Evolutionary conservation across 2,797 vertebrate genomes (phyloP).

Genomic region (Hemitrygon akajei): DNA sequence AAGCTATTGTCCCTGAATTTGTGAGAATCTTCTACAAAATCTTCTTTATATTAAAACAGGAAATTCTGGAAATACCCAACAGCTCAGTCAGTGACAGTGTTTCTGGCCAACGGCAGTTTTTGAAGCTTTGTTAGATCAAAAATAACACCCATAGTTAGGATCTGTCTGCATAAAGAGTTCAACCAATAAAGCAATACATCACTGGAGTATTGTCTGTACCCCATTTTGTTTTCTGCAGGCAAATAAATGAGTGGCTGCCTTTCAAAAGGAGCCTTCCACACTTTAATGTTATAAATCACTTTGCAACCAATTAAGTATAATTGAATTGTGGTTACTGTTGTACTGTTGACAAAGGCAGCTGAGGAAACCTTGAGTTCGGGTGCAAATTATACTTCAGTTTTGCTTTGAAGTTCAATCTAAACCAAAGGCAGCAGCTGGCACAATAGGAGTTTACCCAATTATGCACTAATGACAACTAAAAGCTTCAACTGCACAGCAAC

Average conservation of each 20-base stretch:
- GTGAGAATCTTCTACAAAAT: not conserved
- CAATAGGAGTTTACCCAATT: not conserved
- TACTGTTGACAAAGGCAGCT: not conserved
- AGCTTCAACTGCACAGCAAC: not conserved
- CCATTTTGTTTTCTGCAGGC: not conserved
- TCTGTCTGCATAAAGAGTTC: not conserved
- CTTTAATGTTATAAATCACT: not conserved
- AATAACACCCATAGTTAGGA: not conserved
- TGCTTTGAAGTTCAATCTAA: not conserved
- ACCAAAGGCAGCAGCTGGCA: not conserved
- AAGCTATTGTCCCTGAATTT: too few relatives aligned
- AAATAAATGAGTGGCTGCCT: not conserved
- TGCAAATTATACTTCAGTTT: not conserved
- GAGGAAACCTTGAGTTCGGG: not conserved
- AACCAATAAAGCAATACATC: not conserved
- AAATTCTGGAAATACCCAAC: too few relatives aligned
- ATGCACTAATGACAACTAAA: not conserved
- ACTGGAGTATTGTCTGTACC: too few relatives aligned
- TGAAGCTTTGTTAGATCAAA: not conserved
- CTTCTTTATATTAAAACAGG: not conserved
- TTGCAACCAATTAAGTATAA: not conserved
- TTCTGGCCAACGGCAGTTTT: too few relatives aligned
- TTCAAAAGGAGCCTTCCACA: not conserved
- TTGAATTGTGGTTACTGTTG: not conserved
- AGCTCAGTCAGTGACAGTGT: too few relatives aligned